Evolutionary conservation across 2,113 vertebrate genomes (phyloP), one percentile per base, ranked within the genome.

Genomic region (Oxyruncus cristatus): DNA sequence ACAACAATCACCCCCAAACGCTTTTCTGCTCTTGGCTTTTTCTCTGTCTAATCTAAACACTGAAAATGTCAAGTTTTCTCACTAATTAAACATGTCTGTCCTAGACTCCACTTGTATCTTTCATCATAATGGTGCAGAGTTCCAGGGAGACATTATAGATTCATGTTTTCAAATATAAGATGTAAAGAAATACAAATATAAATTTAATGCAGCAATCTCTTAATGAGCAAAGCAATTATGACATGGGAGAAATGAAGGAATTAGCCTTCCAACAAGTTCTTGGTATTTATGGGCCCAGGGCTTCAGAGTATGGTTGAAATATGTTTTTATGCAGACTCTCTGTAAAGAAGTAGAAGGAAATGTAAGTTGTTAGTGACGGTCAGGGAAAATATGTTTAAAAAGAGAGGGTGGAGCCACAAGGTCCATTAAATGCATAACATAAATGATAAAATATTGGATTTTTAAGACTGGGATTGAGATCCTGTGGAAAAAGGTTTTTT

Each of bases 11-110:
- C 24, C 14, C 37, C 22, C 35, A 86, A 85, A 82, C 32, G 72
- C 65, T 63, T 52, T 85, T 97, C 97, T 96, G 97, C 96, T 96
- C 83, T 96, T 87, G 93, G 94, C 97, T 98, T 96, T 97, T 93
- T 80, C 71, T 76, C 77, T 96, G 88, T 95, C 97, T 97, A 88
- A 94, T 97, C 95, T 97, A 97, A 98, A 97, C 95, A 97, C 70
- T 96, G 97, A 95, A 98, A 98, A 98, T 98, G 97, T 98, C 97
- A 98, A 96, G 97, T 98, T 97, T 97, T 96, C 95, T 95, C 97
- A 95, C 97, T 98, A 98, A 98, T 98, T 98, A 98, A 98, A 97
- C 93, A 95, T 96, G 96, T 98, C 97, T 97, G 95, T 98, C 96
- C 97, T 77, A 89, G 88, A 82, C 81, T 94, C 85, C 86, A 81